phyloP scores from a whole-genome alignment of 1,140 invertebrate genomes.

The Procambarus clarkii region DNA sequence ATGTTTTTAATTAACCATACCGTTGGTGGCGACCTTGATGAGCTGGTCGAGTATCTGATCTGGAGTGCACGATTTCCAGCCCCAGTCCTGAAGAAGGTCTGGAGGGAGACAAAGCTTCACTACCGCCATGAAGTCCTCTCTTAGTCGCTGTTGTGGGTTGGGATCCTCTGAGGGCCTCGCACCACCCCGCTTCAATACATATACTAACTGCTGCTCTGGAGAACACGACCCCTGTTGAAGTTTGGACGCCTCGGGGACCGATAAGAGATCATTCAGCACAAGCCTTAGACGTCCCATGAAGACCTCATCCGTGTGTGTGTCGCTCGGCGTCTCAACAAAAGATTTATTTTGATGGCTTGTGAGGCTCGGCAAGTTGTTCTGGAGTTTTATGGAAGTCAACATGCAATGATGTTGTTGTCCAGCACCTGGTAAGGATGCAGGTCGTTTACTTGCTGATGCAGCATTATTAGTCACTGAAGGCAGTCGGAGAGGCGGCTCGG shows the following conservation, averaged over 20 bases:
- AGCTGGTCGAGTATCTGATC: constrained; percentile 48
- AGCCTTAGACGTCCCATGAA: constrained; percentile 41
- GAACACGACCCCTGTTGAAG: constrained; percentile 31
- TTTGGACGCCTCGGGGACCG: constrained; percentile 35
- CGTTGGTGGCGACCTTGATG: constrained; percentile 16
- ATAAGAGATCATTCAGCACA: constrained; percentile 36
- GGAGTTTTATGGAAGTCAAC: background rate
- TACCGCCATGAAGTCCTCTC: constrained; percentile 48
- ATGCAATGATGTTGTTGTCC: background rate
- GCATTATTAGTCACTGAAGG: background rate
- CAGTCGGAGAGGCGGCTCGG: background rate
- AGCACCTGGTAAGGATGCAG: constrained; percentile 37
- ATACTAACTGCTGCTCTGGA: constrained; percentile 9
- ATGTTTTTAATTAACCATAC: background rate
- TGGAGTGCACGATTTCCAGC: constrained; percentile 42
- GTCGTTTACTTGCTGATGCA: background rate
- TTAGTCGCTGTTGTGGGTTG: background rate
- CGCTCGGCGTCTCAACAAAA: background rate
- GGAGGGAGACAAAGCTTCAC: constrained; percentile 29
- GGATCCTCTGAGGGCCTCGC: constrained; percentile 30
- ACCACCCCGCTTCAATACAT: constrained; percentile 22
- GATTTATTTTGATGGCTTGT: background rate
- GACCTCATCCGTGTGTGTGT: background rate
- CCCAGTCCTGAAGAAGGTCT: constrained; percentile 18
- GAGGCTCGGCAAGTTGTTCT: background rate